Conservation (phyloP, 2,113 vertebrate genomes). For the Phalacrocorax brasilianus region DNA sequence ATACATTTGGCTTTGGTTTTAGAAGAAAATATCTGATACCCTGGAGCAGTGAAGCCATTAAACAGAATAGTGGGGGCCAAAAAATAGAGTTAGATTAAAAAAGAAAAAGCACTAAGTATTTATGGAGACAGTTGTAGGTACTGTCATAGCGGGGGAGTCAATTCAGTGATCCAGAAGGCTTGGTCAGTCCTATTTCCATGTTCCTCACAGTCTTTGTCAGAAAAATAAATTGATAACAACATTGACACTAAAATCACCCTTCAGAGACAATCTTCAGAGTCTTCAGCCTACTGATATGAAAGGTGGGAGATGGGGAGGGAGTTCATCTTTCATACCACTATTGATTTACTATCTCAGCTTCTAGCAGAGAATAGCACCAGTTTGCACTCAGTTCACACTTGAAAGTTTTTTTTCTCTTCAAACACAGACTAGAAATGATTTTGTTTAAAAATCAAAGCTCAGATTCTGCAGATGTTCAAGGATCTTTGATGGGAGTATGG, state of each 20-base stretch:
- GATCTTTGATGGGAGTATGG: not conserved
- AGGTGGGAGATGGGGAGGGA: not conserved
- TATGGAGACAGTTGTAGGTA: not conserved
- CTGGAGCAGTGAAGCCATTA: not conserved
- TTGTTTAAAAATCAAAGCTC: constrained; percentile 11
- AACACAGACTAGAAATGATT: not conserved
- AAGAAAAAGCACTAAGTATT: not conserved
- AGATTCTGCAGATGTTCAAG: constrained; percentile 19
- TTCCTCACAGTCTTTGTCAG: not conserved
- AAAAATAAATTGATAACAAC: constrained; percentile 8
- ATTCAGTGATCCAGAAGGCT: not conserved
- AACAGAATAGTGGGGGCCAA: not conserved
- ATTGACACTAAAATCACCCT: constrained; percentile 7
- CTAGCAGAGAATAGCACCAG: not conserved
- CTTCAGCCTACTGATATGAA: not conserved
- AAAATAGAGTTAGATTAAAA: not conserved
- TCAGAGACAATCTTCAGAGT: not conserved
- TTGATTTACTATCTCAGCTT: constrained; percentile 26
- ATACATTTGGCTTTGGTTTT: not conserved
- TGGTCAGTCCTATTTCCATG: not conserved
- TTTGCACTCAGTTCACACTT: not conserved
- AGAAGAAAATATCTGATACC: not conserved
- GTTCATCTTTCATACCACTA: not conserved
- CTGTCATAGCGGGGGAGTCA: not conserved
- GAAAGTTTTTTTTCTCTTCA: not conserved